phyloP scores from a whole-genome alignment of 2,113 vertebrate genomes.

The Triplophysa rosa region DNA sequence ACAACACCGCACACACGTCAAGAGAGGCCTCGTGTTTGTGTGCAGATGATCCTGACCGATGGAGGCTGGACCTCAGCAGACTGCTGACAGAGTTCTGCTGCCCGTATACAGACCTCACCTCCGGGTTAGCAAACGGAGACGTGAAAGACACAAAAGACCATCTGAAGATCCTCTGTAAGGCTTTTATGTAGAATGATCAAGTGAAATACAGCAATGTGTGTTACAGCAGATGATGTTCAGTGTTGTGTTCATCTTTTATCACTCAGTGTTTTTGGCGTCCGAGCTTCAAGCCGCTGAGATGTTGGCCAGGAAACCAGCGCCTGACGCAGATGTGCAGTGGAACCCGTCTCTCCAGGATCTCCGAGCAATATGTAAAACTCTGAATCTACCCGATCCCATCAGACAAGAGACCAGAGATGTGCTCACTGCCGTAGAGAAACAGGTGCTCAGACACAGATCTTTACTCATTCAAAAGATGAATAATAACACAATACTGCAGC shows the following conservation, averaged over 20 bases:
- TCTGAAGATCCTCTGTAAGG: conserved; percentile 86
- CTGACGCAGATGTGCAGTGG: conserved; percentile 64
- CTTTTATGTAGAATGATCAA: neutral
- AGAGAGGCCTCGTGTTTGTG: neutral
- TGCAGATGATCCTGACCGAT: conserved; percentile 80
- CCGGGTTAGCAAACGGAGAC: conserved; percentile 80
- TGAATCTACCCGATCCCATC: conserved; percentile 74
- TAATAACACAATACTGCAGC: too few species aligned
- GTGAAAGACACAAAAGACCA: conserved; percentile 78
- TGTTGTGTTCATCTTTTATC: conserved; percentile 9
- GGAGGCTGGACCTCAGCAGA: conserved; percentile 84
- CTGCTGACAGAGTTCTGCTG: conserved; percentile 90
- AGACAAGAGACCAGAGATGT: conserved; percentile 67
- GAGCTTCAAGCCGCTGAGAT: conserved; percentile 95
- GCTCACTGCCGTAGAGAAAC: conserved; percentile 78
- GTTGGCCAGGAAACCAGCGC: conserved; percentile 68
- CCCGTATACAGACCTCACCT: conserved; percentile 76
- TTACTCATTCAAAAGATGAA: neutral
- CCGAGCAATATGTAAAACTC: conserved; percentile 74
- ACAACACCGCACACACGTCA: too few species aligned
- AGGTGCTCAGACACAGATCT: conserved; percentile 71
- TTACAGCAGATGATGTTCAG: neutral
- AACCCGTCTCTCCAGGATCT: conserved; percentile 76
- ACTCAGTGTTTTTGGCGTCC: conserved; percentile 89
- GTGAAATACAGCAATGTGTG: too few species aligned